Evolutionary conservation across 2,797 vertebrate genomes (phyloP).

Genomic region (Melanogrammus aeglefinus): DNA sequence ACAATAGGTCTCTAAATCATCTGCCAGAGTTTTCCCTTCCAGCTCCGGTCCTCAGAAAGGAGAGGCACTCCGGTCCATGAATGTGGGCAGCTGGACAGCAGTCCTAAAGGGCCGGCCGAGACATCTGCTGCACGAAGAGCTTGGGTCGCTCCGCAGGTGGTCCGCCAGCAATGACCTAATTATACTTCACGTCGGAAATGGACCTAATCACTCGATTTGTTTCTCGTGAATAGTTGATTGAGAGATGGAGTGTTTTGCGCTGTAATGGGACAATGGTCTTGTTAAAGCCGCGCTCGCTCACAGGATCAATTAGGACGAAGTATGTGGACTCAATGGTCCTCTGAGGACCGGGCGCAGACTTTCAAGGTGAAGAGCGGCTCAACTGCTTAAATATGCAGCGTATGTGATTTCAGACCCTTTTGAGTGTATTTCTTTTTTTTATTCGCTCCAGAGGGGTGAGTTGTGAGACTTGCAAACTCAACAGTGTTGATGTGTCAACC

Average conservation of each 20-base stretch:
- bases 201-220: constrained; percentile 44
- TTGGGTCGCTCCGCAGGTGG: constrained; percentile 49
- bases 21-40: not conserved
- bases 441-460: too few relatives aligned
- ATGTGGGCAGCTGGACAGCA: constrained; percentile 55
- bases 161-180: constrained; percentile 39
- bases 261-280: constrained; percentile 19
- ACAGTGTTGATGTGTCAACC: too few relatives aligned
- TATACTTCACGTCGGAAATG: constrained; percentile 29
- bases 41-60: constrained; percentile 19
- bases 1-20: constrained; percentile 45
- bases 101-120: constrained; percentile 38
- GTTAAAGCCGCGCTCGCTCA: too few relatives aligned
- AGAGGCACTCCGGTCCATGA: constrained; percentile 5
- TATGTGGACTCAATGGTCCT: too few relatives aligned
- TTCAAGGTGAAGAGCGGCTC: too few relatives aligned
- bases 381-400: too few relatives aligned
- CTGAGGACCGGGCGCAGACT: too few relatives aligned
- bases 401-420: too few relatives aligned
- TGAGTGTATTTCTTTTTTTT: too few relatives aligned
- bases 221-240: constrained; percentile 12
- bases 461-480: too few relatives aligned
- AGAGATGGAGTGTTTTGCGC: constrained; percentile 13
- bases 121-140: constrained; percentile 51
- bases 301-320: too few relatives aligned